Evolutionary conservation across 1,140 invertebrate species (phyloP), one percentile per base, ranked within the genome.

Genomic region (Hormaphis cornu): DNA sequence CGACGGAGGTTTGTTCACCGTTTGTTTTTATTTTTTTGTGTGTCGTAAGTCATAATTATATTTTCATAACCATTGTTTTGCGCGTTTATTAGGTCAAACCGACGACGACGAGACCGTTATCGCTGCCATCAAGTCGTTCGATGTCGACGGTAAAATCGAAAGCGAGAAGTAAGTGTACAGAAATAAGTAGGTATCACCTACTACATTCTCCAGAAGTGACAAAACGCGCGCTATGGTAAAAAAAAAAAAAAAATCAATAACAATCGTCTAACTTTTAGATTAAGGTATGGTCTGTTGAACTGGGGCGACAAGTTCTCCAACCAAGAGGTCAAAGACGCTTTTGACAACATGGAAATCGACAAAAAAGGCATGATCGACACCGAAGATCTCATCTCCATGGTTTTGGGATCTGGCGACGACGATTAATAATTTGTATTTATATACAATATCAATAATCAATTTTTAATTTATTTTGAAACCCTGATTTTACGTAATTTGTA

Each of bases 281-380:
- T 98, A 80, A 91, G 93, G 81, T 90, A 95, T 79, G 88, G 92
- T 72, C 84, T 98, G 76, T 88, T 90, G 85, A 95, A 92, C 80
- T 97, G 90, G 86, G 95, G 95, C 74, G 95, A 98, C 78, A 97
- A 96, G 83, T 97, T 97, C 85, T 85, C 86, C 75, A 83, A 86
- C 75, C 88, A 92, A 77, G 95, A 98, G 81, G 88, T 94, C 75
- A 90, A 95, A 79, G 92, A 96, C 77, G 92, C 93, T 48, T 97
- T 89, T 80, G 94, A 96, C 80, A 90, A 95, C 79, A 92, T 96
- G 83, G 91, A 91, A 30, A 91, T 97, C 76, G 91, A 95, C 79
- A 90, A 90, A 77, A 89, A 90, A 75, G 91, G 93, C 77, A 88
- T 88, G 81, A 93, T 98, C 76, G 93, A 97, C 82, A 95, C 93